Base-by-base conservation (phyloP, 2,113 vertebrate species). In the Catharus bicknelli region DNA sequence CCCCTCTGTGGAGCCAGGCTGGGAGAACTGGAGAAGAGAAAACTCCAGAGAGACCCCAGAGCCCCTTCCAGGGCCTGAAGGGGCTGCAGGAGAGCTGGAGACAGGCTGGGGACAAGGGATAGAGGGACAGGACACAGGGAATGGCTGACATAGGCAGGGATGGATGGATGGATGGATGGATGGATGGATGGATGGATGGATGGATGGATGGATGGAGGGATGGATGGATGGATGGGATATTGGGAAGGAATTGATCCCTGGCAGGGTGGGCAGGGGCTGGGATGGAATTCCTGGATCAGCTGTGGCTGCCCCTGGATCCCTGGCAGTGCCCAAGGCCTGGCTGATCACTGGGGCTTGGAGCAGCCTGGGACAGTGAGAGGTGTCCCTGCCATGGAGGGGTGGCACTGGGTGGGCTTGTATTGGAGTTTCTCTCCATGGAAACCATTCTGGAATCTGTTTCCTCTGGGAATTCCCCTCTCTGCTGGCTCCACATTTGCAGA, bases 201-300 rank as follows among this genome's bases (percentile, higher is more conserved):
- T 10, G 43, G 43, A 45, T 45, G 43, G 43, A 45, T 45, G 43
- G 43, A 45, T 45, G 43, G 43, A 45, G 20, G 43, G 43, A 45
- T 45, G 45, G 43, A 26, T 21, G 11, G 32, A 0, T 17, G 2
- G n/a, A 7, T 51, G 62, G 17, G 22, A 53, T 4, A 10, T 5
- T 51, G 38, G 54, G 32, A 2, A 51, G 63, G 9, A 68, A 45
- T 53, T 26, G 0, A 2, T 77, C 3, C 2, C 45, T 61, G 11
- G 3, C 2, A 32, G 68, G 14, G n/a, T 45, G 40, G 13, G 1
- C 4, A 53, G 32, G 17, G 5, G 9, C 62, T 77, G 38, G 54
- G 5, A 26, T 11, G 13, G 45, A 19, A 2, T 51, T 23, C 32
- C 21, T 38, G n/a, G 55, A 61, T 47, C 3, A 69, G 42, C 42